Evolutionary conservation across 1,140 invertebrate species (phyloP), one percentile per base, ranked within the genome.

Genomic region (Bombus breviceps): DNA sequence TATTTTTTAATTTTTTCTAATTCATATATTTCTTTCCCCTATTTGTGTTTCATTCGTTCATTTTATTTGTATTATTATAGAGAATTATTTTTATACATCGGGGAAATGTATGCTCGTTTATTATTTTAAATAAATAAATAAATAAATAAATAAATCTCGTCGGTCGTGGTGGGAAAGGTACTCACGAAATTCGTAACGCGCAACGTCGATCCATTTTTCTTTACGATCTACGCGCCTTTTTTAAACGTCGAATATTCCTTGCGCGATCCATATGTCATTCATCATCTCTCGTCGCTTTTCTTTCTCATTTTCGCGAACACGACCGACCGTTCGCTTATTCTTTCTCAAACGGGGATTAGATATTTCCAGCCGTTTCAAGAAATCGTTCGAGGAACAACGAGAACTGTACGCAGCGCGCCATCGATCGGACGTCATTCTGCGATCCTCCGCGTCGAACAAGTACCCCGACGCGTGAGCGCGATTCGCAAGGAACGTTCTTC

Each of bases 111-210:
- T 18, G 43, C 43, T 47, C 43, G 15, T 47, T 18, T 47, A 15
- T 47, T 47, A 47, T 18, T 47, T 47, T 18, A 47, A 47, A 47
- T 47, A 47, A 47, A 47, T 43, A 43, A 41, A 41, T 43, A 43
- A 41, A 41, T 12, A 12, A 43, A 43, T 47, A 53, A 80, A 80
- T 80, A 80, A 80, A 80, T 80, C 64, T 66, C 15, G 41, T 3
- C 41, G 78, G 12, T 5, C 39, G 22, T 34, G 53, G 41, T 32
- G 25, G 47, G 34, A 57, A 39, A 53, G 32, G 25, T 53, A 80
- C 37, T 25, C 12, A 0, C 22, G 43, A 37, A 32, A 53, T 71
- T 39, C 57, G 47, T 71, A 80, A 71, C 34, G 34, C 34, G 43
- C 32, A 1, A 13, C n/a, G 76, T 43, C 18, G 0, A 64, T 47